phyloP scores from a whole-genome alignment of 2,113 vertebrate genomes.

The Stercorarius parasiticus region DNA sequence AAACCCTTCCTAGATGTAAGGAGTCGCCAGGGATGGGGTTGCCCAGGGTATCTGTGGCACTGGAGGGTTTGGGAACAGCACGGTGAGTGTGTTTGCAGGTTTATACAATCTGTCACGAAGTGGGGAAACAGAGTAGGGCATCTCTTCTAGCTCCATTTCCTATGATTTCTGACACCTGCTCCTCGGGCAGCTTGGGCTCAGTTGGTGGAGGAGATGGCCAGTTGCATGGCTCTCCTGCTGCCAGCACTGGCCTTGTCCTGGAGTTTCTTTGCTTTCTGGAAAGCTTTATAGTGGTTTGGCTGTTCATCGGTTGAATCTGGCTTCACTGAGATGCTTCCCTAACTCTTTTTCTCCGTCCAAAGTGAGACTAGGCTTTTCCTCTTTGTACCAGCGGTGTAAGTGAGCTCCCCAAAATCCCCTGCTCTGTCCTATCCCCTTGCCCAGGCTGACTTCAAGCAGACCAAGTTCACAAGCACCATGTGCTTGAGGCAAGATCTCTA shows the following conservation, averaged over 20 bases:
- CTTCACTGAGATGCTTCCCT: neutral
- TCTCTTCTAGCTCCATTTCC: neutral
- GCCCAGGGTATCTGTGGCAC: neutral
- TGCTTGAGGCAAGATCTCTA: neutral
- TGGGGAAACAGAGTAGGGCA: no score
- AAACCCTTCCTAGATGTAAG: neutral
- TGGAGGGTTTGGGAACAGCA: neutral
- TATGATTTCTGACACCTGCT: neutral
- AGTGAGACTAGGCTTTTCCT: neutral
- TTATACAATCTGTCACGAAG: neutral
- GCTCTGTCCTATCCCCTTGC: neutral
- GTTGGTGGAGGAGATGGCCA: neutral
- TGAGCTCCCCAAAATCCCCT: neutral
- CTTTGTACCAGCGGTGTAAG: neutral
- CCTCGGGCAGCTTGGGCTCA: neutral
- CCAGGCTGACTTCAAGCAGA: neutral
- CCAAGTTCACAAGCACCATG: fast-evolving
- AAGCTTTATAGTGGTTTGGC: neutral
- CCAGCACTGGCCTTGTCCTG: neutral
- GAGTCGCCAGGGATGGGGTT: neutral
- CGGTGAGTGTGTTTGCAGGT: neutral
- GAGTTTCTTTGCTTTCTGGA: neutral
- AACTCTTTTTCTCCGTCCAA: neutral
- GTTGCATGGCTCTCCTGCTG: neutral
- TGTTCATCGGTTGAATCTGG: neutral